Evolutionary conservation across 2,113 vertebrate genomes (phyloP), one percentile per base, ranked within the genome.

Genomic region (Leptosomus discolor): DNA sequence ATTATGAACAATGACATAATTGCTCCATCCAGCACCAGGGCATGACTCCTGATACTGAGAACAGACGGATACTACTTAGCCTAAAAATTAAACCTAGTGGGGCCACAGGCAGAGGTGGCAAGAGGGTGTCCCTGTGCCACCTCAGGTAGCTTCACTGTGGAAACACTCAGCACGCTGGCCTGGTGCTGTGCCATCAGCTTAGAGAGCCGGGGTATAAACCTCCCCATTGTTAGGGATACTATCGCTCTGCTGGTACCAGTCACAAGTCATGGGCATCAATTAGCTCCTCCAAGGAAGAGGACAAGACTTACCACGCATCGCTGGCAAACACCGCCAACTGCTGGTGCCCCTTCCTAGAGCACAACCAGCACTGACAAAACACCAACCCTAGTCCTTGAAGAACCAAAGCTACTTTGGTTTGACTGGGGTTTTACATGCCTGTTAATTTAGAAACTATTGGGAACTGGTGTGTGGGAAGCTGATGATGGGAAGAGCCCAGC

Each of bases 151-250:
- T 8, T 60, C 45, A 29, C 71, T 34, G 23, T 4, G 41, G 20
- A 14, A 81, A 34, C 81, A 12, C 27, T 2, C 11, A 6, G 46
- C 56, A 21, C 19, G 1, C 36, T 3, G 15, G 6, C 26, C 37
- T 9, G 9, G 17, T 20, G 71, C 68, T 29, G 16, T 7, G n/a
- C 71, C 61, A 7, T 2, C 79, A 86, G 53, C 39, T 14, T 27
- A 2, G 15, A 15, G 39, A 34, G 13, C 39, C 77, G 5, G 6
- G 22, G 12, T 2, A 45, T 7, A 54, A 45, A 34, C 13, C 2
- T 1, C 51, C 36, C 34, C 68, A 11, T 1, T 5, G 8, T 15
- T 1, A 2, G 30, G 39, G 48, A 7, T 5, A 9, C 1, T 0
- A 9, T 0, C 15, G 54, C 81, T 16, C 34, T 36, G 32, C 64